A percentile compares a stretch with the other conserved stretches of the same genome.
phyloP scores from a whole-genome alignment of 2,888 invertebrate genomes.

The Machimus rusticus region DNA sequence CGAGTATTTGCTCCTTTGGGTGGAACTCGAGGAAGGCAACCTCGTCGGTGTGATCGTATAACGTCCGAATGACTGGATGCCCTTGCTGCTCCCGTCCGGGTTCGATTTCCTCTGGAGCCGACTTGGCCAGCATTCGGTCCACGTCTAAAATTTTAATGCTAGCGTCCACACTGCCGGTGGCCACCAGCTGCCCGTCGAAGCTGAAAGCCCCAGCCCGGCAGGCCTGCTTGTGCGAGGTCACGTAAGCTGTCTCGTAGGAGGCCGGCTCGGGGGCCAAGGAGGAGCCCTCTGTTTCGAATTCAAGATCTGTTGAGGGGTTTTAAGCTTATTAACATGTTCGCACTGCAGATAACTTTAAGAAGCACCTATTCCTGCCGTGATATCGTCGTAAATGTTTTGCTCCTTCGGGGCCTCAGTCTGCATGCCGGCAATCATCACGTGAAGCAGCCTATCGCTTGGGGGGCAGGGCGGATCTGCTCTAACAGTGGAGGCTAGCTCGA shows the following conservation, averaged over 20 bases:
- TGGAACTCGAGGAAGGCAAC: slow-evolving; percentile 97
- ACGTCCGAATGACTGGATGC: slow-evolving; percentile 96
- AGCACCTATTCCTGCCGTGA: slow-evolving; percentile 57
- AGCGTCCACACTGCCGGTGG: slow-evolving; percentile 97
- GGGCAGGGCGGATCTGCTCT: slow-evolving; percentile 94
- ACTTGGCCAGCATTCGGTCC: slow-evolving; percentile 98
- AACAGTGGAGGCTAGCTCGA: slow-evolving; percentile 81
- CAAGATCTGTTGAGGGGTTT: slow-evolving; percentile 72
- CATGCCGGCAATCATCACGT: slow-evolving; percentile 84
- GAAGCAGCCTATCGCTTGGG: slow-evolving; percentile 91
- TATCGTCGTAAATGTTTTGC: slow-evolving; percentile 63
- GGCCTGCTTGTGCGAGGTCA: slow-evolving; percentile 96
- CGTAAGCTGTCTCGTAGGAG: slow-evolving; percentile 97
- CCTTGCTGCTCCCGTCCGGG: slow-evolving; percentile 88
- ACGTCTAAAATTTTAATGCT: slow-evolving; percentile 99
- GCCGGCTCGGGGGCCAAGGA: slow-evolving; percentile 95
- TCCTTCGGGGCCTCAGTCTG: slow-evolving; percentile 80
- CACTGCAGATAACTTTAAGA: background rate
- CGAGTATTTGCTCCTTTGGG: slow-evolving; percentile 91
- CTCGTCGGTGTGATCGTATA: slow-evolving; percentile 95
- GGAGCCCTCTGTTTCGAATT: slow-evolving; percentile 95
- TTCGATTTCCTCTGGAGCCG: slow-evolving; percentile 89
- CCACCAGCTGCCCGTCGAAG: slow-evolving; percentile 91
- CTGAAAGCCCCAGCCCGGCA: slow-evolving; percentile 97
- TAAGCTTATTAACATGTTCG: background rate